A percentile compares a stretch with the other conserved stretches of the same genome.
phyloP scores from a whole-genome alignment of 2,113 vertebrate genomes.

The Tylochromis polylepis region DNA sequence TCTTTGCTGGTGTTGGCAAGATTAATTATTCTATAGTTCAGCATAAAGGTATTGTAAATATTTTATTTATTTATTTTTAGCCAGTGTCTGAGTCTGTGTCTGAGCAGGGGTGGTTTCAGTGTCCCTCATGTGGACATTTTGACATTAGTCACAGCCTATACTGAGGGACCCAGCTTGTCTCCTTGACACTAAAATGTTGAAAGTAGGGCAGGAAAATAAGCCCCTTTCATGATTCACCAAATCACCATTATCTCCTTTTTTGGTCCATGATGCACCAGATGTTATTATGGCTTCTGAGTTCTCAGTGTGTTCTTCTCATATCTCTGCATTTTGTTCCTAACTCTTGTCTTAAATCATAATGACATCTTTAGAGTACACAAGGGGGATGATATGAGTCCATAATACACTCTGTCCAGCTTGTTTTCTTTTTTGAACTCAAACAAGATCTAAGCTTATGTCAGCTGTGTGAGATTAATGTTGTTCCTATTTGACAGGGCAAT shows the following conservation, averaged over 20 bases:
- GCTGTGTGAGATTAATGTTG: not conserved
- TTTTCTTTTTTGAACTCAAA: not conserved
- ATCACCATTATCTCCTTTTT: not conserved
- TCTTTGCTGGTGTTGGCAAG: not conserved
- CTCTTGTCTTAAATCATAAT: not conserved
- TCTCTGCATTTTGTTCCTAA: not conserved
- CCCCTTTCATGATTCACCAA: not conserved
- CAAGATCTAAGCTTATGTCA: not conserved
- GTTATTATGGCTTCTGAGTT: not conserved
- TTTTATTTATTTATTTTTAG: not conserved
- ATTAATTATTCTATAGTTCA: not conserved
- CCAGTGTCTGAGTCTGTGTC: not conserved
- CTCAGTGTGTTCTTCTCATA: not conserved
- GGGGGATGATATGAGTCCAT: not conserved
- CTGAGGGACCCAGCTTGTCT: not conserved
- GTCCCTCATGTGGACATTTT: not conserved
- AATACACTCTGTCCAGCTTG: not conserved
- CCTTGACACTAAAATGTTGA: not conserved
- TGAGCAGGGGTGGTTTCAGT: not conserved
- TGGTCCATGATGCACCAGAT: not conserved
- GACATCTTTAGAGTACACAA: not conserved
- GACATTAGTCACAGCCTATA: not conserved
- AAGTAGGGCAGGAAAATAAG: not conserved
- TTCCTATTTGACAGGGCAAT: not conserved
- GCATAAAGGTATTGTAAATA: not conserved